Conservation (phyloP, 2,888 invertebrate species). For the Drosophila rellima region DNA sequence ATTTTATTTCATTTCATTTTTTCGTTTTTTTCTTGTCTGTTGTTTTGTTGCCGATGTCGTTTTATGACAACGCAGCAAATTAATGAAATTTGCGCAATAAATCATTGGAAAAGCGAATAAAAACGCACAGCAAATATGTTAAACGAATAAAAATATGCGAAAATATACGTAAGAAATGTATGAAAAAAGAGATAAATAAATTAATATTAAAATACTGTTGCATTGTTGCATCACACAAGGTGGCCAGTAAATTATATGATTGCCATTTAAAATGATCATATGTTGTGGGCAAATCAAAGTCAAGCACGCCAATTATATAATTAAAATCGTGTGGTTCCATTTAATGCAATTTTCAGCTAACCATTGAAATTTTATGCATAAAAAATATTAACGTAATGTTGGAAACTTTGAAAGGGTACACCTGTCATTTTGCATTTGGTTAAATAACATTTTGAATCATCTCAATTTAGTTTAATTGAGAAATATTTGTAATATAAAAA, state of each 20-base stretch:
- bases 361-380: neutral
- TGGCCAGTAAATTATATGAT: slow-evolving; percentile 23
- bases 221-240: slow-evolving; percentile 4
- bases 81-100: slow-evolving; percentile 75
- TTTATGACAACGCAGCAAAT: slow-evolving; percentile 76
- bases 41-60: slow-evolving; percentile 33
- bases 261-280: slow-evolving; percentile 17
- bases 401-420: neutral
- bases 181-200: slow-evolving; percentile 4
- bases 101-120: slow-evolving; percentile 57
- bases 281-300: slow-evolving; percentile 22
- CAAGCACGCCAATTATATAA: slow-evolving; percentile 16
- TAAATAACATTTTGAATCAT: neutral
- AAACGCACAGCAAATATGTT: slow-evolving; percentile 43
- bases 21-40: slow-evolving; percentile 14
- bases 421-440: neutral
- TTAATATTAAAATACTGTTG: slow-evolving; percentile 17
- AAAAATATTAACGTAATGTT: neutral
- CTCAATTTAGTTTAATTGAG: neutral
- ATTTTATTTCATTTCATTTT: slow-evolving; percentile 57
- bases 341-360: slow-evolving; percentile 9
- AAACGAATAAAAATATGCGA: slow-evolving; percentile 37
- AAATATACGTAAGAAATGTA: slow-evolving; percentile 28
- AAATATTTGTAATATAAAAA: no score
- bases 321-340: slow-evolving; percentile 13